Evolutionary conservation across 53 echinoderm and acorn worm genomes (phyloP), one percentile per base, ranked within the genome.

Genomic region (Echinarachnius parma): DNA sequence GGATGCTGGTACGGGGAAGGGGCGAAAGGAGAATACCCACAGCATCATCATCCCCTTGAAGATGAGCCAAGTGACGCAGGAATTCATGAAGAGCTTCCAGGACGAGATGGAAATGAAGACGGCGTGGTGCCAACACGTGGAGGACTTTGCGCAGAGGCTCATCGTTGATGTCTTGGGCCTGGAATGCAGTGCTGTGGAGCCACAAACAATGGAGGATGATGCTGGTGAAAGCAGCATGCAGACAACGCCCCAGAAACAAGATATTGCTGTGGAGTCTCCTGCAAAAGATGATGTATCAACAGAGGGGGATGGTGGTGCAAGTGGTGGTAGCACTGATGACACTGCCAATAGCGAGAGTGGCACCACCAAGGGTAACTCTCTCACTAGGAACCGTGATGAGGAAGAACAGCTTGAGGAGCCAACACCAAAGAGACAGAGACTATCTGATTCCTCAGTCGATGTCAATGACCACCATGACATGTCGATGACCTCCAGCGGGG

Each of bases 91-190:
- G 31, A 46, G 42, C 9, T 75, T 56, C 52, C 56, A 29, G 19
- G 66, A 61, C 32, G 35, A 77, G 0, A 55, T 35, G 7, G 76
- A 60, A 25, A 31, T 86, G 66, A 86, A 78, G 37, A 28, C 7
- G 31, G 83, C 83, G 0, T 93, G 93, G 89, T 83, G 80, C 48
- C 39, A 64, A 16, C 66, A 75, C 20, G 75, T 82, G 19, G 61
- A 50, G 54, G 10, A 34, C 5, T 64, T 98, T 49, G 59, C 62
- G 24, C 35, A 78, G 30, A 52, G 31, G 21, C 52, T 98, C 21
- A 62, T 98, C 9, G 21, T 21, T 16, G 88, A 92, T 48, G 80
- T 82, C 47, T 80, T 98, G 52, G 68, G 50, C 39, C 78, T 96
- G 31, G 54, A 70, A 14, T 96, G 91, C 61, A 27, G 24, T 4